These are phyloP conservation scores for Telmatherina bonti DNA, from an alignment of 2,797 vertebrate genomes.

Conservation along the genomic window DNA sequence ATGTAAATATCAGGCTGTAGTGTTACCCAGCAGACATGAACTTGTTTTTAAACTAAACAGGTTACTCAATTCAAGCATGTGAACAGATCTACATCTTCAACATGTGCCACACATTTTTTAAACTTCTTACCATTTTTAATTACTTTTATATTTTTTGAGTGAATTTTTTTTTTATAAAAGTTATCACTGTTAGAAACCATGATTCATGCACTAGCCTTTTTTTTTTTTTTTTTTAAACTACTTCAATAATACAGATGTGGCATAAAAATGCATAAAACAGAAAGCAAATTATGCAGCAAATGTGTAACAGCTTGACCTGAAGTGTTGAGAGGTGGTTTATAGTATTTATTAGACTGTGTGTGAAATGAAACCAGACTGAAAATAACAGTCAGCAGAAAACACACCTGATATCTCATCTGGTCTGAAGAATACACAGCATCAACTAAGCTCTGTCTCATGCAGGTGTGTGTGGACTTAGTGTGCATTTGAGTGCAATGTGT, in stretches of 20 bases:
- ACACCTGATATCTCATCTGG: conserved; percentile 45
- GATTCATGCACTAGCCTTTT: no score
- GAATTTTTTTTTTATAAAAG: not conserved
- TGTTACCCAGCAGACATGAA: not conserved
- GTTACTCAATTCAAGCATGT: no score
- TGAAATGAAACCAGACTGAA: conserved; percentile 10
- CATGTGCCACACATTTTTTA: no score
- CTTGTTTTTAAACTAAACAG: not conserved
- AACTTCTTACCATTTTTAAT: not conserved
- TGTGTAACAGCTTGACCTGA: not conserved
- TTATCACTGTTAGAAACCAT: no score
- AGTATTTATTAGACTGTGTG: conserved; percentile 15
- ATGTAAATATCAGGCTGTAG: not conserved
- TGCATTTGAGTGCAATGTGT: conserved; percentile 29
- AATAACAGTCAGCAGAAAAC: conserved; percentile 34
- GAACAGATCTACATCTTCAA: no score
- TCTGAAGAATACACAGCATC: conserved; percentile 31
- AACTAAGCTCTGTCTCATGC: conserved; percentile 46
- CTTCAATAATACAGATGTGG: not conserved
- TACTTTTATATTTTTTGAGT: not conserved
- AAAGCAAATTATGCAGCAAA: not conserved
- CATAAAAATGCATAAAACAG: not conserved
- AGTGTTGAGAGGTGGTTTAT: conserved; percentile 17
- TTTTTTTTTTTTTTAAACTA: no score
- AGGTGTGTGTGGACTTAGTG: conserved; percentile 8